Conservation (phyloP, 23 tunicate species). For the Ascidia mentula region DNA sequence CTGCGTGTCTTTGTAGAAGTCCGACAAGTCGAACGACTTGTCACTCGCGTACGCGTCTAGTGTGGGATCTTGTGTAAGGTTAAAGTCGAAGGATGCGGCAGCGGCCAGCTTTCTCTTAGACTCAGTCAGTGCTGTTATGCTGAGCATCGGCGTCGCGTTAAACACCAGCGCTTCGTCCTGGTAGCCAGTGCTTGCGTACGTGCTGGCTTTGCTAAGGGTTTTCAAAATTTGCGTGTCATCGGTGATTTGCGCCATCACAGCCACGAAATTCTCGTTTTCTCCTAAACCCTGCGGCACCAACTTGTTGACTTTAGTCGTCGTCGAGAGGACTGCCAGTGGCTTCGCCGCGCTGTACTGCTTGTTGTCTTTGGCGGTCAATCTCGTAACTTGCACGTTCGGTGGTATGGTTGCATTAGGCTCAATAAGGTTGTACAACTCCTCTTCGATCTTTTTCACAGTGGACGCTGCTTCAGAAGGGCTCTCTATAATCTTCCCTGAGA, state of each 20-base stretch:
- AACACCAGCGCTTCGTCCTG: neutral
- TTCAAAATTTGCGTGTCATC: neutral
- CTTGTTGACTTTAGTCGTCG: neutral
- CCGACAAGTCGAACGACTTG: neutral
- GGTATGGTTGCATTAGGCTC: neutral
- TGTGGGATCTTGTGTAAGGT: neutral
- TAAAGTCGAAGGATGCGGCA: neutral
- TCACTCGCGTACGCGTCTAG: neutral
- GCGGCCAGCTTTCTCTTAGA: neutral
- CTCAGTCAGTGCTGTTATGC: neutral
- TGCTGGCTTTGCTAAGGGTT: neutral
- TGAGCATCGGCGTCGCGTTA: neutral
- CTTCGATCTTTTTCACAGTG: neutral
- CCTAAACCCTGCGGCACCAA: neutral
- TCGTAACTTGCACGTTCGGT: slow-evolving; percentile 7
- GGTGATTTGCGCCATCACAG: neutral
- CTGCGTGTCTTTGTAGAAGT: neutral
- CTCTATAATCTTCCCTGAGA: too few species aligned
- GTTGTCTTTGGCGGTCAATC: slow-evolving; percentile 2
- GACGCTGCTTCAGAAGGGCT: neutral
- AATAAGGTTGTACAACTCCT: neutral
- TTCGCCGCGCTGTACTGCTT: neutral
- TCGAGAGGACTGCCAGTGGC: neutral
- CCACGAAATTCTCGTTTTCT: neutral
- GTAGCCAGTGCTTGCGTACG: neutral